Conservation (phyloP, 1,140 invertebrate genomes). For the Oppia nitens region DNA sequence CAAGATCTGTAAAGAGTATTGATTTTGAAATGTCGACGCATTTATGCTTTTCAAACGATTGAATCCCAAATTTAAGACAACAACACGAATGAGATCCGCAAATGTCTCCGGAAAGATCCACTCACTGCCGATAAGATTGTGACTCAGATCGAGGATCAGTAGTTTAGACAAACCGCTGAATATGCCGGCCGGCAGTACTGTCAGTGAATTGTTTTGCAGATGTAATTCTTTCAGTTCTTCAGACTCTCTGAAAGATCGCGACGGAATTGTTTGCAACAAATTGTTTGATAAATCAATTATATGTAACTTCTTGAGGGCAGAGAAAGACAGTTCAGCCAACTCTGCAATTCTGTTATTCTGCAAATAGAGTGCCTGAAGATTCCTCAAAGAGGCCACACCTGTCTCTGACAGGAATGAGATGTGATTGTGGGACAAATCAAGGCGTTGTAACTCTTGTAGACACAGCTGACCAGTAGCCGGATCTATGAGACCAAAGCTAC, state of each 20-base stretch:
- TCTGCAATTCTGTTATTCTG: constrained; percentile 54
- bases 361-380: constrained; percentile 54
- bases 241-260: constrained; percentile 58
- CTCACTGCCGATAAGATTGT: constrained; percentile 63
- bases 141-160: constrained; percentile 62
- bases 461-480: constrained; percentile 35
- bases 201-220: constrained; percentile 65
- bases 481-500: constrained; percentile 43
- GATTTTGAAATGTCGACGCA: constrained; percentile 56
- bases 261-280: constrained; percentile 61
- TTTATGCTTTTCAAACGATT: constrained; percentile 64
- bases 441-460: constrained; percentile 53
- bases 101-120: constrained; percentile 64
- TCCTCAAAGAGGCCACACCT: constrained; percentile 51
- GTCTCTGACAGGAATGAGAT: constrained; percentile 54
- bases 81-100: constrained; percentile 62
- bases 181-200: constrained; percentile 54
- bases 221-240: constrained; percentile 63
- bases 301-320: constrained; percentile 43
- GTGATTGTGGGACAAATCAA: constrained; percentile 62
- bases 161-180: constrained; percentile 58
- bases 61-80: constrained; percentile 63
- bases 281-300: constrained; percentile 59
- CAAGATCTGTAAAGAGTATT: constrained; percentile 63
- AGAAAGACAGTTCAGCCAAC: constrained; percentile 49